These are phyloP conservation scores for Urocitellus parryii DNA, from an alignment of 2,113 vertebrate species.

Conservation along the genomic window DNA sequence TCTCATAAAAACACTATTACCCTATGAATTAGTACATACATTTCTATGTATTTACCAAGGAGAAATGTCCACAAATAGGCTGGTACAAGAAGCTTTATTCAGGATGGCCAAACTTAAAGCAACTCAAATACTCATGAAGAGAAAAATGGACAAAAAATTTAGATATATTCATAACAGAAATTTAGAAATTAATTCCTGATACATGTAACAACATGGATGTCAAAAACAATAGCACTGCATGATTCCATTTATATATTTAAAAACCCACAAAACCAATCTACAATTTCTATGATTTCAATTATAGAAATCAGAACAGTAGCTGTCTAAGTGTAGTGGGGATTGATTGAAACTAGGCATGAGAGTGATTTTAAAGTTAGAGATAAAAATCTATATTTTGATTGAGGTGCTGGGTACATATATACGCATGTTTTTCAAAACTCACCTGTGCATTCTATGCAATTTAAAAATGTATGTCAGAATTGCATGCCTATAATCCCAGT, in stretches of 20 bases:
- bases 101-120: background rate
- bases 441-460: background rate
- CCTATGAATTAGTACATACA: background rate
- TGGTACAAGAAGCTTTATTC: background rate
- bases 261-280: constrained; percentile 3
- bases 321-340: background rate
- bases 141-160: background rate
- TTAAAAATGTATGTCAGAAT: background rate
- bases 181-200: constrained; percentile 24
- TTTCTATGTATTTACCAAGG: background rate
- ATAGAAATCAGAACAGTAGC: background rate
- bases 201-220: background rate
- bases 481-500: too few species aligned
- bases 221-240: background rate
- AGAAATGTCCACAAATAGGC: constrained; percentile 5
- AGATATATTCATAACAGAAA: background rate
- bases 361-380: background rate
- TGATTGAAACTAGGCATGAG: background rate
- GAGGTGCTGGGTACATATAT: background rate
- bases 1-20: background rate
- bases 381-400: background rate
- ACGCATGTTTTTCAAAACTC: background rate
- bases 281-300: background rate
- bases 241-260: background rate
- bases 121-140: background rate